Evolutionary conservation across 2,888 invertebrate species (phyloP).

Genomic region (Lasius platythorax): DNA sequence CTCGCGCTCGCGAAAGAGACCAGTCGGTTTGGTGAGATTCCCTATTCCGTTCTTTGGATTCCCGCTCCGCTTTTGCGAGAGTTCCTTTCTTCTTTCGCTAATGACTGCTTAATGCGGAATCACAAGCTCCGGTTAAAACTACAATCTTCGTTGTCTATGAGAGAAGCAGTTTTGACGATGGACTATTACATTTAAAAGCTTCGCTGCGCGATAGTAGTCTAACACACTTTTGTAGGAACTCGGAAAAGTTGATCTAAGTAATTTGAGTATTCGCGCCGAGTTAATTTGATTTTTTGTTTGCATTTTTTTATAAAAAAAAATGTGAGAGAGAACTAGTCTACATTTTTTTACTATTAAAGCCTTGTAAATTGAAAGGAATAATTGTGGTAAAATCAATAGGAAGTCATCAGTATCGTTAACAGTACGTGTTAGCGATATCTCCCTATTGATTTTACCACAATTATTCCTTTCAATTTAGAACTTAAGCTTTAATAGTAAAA

Average conservation of each 20-base stretch:
- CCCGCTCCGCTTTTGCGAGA: neutral
- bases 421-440: neutral
- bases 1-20: constrained; percentile 16
- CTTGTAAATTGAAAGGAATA: neutral
- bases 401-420: constrained; percentile 1
- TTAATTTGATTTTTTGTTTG: constrained; percentile 36
- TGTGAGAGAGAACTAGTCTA: neutral
- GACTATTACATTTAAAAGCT: constrained; percentile 40
- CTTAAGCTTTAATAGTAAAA: neutral
- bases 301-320: neutral
- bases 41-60: constrained; percentile 12
- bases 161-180: constrained; percentile 36
- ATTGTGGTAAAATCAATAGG: neutral
- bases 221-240: constrained; percentile 26
- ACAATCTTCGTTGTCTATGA: constrained; percentile 21
- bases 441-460: neutral
- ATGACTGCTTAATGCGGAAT: constrained; percentile 48
- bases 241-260: constrained; percentile 15
- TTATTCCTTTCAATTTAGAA: neutral
- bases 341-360: neutral
- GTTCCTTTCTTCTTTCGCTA: constrained; percentile 20
- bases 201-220: constrained; percentile 26
- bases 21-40: neutral
- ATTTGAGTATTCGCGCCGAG: neutral
- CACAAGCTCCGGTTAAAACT: constrained; percentile 26